Evolutionary conservation across 2,797 vertebrate genomes (phyloP), one percentile per base, ranked within the genome.

Genomic region (Phataginus tetradactyla): DNA sequence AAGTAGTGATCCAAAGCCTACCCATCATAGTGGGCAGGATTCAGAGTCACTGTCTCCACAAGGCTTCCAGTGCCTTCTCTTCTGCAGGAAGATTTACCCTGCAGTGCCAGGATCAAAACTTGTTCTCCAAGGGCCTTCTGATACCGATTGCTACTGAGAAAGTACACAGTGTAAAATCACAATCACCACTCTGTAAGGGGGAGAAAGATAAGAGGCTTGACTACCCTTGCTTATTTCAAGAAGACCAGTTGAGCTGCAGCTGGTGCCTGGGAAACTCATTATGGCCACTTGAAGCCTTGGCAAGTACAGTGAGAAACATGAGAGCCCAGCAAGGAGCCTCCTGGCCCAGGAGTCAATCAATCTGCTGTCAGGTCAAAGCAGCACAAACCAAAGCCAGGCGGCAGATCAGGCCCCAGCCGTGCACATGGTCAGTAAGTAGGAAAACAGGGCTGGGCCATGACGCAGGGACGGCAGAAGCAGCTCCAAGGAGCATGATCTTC

Each of bases 181-280:
- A 96, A 72, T 51, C 29, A 85, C 64, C 57, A 63, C 42, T 95
- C 91, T 81, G 80, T 39, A 39, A 0, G 25, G 91, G 21, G 66
- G 88, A 96, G 79, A 29, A 81, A 89, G 77, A 74, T 42, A 92
- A 92, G 83, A 66, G 0, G 7, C 59, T 45, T 69, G 8, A 93
- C 25, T 90, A 18, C 68, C 75, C 45, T 57, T 80, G 72, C 71
- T 86, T 77, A 83, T n/a, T 96, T 49, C 57, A 90, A 95, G 53
- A 96, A 97, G 96, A 92, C 42, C 96, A 74, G 53, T 93, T 95
- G 77, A 37, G 42, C 66, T 96, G 27, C 94, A 98, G 55, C 90
- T 98, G 86, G 84, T 86, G 57, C 74, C 96, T 80, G 96, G 96
- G 94, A 98, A 98, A 98, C 90, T 97, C 95, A 96, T 98, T 97